These are phyloP conservation scores for Scortum barcoo DNA, from an alignment of 2,113 vertebrate genomes.

Conservation along the genomic window DNA sequence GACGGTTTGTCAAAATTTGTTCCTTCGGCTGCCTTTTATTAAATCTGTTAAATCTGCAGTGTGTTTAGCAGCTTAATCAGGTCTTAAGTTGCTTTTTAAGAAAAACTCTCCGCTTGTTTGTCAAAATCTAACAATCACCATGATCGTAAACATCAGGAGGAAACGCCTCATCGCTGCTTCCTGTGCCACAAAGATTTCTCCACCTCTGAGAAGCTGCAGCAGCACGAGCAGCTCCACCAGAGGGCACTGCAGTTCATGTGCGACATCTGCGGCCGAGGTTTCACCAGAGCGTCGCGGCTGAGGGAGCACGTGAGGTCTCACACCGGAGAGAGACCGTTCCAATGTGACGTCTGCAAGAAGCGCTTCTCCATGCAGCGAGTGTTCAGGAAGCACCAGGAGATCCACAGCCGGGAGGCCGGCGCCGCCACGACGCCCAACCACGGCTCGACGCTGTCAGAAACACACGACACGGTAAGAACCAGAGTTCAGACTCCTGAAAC, in stretches of 20 bases:
- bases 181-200: slow-evolving; percentile 39
- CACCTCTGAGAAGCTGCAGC: slow-evolving; percentile 28
- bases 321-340: slow-evolving; percentile 55
- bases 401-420: slow-evolving; percentile 27
- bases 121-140: background rate
- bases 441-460: too few species aligned
- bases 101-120: too few species aligned
- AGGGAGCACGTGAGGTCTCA: slow-evolving; percentile 57
- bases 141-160: background rate
- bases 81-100: too few species aligned
- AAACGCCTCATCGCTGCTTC: slow-evolving; percentile 16
- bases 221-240: slow-evolving; percentile 53
- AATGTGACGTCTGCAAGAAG: slow-evolving; percentile 52
- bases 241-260: slow-evolving; percentile 32
- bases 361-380: slow-evolving; percentile 21
- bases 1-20: too few species aligned
- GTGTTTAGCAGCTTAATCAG: too few species aligned
- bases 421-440: fast-evolving
- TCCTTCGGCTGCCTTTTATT: too few species aligned
- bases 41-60: too few species aligned
- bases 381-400: slow-evolving; percentile 51
- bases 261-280: slow-evolving; percentile 45
- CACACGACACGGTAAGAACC: background rate
- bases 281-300: slow-evolving; percentile 32
- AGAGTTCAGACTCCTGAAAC: too few species aligned